phyloP scores from a whole-genome alignment of 2,888 invertebrate genomes.

The Muschampia plurimacula region DNA sequence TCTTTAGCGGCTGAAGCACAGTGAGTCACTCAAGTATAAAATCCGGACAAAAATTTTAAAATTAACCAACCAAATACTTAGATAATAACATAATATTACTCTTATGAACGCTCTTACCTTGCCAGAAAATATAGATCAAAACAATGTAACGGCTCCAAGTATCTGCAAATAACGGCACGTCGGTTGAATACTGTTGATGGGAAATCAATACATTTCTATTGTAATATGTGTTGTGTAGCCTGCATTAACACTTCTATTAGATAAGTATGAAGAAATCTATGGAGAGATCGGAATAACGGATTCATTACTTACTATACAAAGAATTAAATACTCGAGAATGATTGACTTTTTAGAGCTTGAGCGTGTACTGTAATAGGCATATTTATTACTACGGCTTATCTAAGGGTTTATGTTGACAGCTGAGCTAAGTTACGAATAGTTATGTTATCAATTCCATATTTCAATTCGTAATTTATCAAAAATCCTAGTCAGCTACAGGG shows the following conservation, averaged over 20 bases:
- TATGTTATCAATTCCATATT: slow-evolving; percentile 66
- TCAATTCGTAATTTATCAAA: slow-evolving; percentile 54
- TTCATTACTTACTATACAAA: slow-evolving; percentile 82
- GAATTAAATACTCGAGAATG: slow-evolving; percentile 64
- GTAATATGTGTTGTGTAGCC: slow-evolving; percentile 83
- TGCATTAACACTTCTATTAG: slow-evolving; percentile 76
- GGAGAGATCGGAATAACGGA: slow-evolving; percentile 82
- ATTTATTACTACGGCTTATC: not conserved
- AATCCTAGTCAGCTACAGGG: not conserved
- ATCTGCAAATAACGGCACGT: slow-evolving; percentile 83
- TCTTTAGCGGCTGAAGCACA: slow-evolving; percentile 76
- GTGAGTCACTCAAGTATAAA: slow-evolving; percentile 80
- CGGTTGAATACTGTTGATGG: slow-evolving; percentile 80
- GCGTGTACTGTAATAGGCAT: slow-evolving; percentile 42
- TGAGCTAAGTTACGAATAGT: slow-evolving; percentile 1
- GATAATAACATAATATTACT: slow-evolving; percentile 50
- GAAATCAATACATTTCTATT: slow-evolving; percentile 83
- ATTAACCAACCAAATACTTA: slow-evolving; percentile 48
- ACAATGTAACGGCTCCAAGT: slow-evolving; percentile 79
- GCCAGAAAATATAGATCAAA: slow-evolving; percentile 72
- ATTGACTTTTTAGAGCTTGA: slow-evolving; percentile 69
- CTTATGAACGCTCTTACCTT: slow-evolving; percentile 59
- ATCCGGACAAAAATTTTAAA: slow-evolving; percentile 69
- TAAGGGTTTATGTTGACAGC: not conserved
- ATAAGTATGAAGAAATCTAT: slow-evolving; percentile 77